Evolutionary conservation across 2,113 vertebrate species (phyloP), one percentile per base, ranked within the genome.

Genomic region (Sinocyclocheilus anshuiensis): DNA sequence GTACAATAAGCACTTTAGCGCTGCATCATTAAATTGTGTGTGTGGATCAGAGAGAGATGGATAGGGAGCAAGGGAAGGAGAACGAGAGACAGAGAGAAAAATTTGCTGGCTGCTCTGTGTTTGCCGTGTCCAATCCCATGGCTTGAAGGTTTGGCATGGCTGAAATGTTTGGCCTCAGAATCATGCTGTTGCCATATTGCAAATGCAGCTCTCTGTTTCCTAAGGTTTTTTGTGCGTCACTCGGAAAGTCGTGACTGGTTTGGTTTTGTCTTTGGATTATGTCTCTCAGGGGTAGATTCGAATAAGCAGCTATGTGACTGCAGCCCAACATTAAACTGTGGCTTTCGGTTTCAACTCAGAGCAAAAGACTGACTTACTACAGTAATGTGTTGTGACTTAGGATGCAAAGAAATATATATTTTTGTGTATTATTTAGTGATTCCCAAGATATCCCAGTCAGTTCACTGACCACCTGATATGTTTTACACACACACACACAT

Each of bases 51-150:
- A 81, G 89, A 88, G 86, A 89, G 81, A 69, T 36, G 20, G 86
- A 89, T 87, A 87, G 77, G 79, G 84, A 86, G 77, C 26, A 67
- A 82, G 85, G 61, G 76, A 91, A 80, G 42, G 86, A 85, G 61
- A 16, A 76, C 75, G 80, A 72, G 78, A n/a, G 82, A 84, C 75
- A 88, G 53, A 77, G 36, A 75, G 75, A 88, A 84, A 88, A 26
- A 83, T 77, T 76, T 29, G 59, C 45, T 77, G 72, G 71, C 55
- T 45, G 16, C 39, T 84, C 10, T 76, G 57, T 39, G 75, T 81
- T 86, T 81, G 50, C 67, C 6, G 39, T 55, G 36, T 59, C 45
- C 50, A 57, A 45, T 74, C 18, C 48, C 12, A n/a, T 24, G 42
- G 57, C 57, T 77, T 63, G 39, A 67, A 72, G 77, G 20, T 71